Evolutionary conservation across 2,888 invertebrate genomes (phyloP).

Genomic region (Macrosiphum euphorbiae): DNA sequence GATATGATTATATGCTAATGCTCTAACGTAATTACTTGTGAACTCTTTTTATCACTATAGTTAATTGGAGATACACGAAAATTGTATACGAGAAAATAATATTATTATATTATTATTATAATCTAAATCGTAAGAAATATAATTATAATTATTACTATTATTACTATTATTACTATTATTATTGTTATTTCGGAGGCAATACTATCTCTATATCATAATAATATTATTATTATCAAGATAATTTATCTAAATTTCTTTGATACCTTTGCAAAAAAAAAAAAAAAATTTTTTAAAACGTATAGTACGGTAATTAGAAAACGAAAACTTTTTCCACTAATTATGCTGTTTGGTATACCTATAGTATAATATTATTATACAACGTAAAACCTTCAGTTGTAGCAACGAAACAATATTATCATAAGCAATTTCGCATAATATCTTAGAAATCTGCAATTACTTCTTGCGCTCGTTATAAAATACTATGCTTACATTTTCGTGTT

Average conservation of each 20-base stretch:
- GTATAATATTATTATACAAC: neutral
- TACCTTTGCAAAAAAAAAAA: neutral
- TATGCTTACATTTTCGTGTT: neutral
- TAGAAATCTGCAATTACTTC: neutral
- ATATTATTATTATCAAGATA: neutral
- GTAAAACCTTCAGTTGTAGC: neutral
- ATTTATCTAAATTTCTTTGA: neutral
- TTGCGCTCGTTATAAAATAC: neutral
- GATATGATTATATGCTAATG: conserved; percentile 42
- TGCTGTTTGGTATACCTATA: neutral
- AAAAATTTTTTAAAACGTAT: neutral
- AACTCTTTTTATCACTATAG: conserved; percentile 17
- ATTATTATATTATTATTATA: neutral
- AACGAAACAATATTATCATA: neutral
- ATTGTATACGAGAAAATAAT: neutral
- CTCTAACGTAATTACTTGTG: conserved; percentile 15
- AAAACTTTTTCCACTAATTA: conserved; percentile 10
- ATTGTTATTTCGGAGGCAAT: neutral
- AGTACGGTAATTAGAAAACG: neutral
- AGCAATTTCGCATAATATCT: neutral
- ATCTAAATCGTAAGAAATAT: neutral
- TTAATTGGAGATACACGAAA: conserved; percentile 24
- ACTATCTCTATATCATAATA: neutral
- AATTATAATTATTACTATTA: no score
- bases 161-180: neutral